phyloP scores from a whole-genome alignment of 2,113 vertebrate genomes.

The Gnathonemus longibarbis region DNA sequence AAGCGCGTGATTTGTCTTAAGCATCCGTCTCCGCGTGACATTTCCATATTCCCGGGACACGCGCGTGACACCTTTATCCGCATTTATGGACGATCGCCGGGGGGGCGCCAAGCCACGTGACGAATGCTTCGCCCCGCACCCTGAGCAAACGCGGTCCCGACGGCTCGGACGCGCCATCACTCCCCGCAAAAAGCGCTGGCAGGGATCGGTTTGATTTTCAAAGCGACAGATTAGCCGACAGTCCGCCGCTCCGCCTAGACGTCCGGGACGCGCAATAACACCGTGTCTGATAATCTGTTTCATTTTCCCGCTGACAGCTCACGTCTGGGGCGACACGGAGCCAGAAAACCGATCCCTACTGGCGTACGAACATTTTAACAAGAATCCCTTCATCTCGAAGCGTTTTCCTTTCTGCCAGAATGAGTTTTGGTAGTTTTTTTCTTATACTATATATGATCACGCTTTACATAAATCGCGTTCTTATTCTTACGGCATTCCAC shows the following conservation, averaged over 20 bases:
- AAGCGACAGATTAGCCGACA: conserved; percentile 23
- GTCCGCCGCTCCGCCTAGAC: background rate
- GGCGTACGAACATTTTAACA: background rate
- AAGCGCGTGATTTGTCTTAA: background rate
- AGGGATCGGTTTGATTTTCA: conserved; percentile 26
- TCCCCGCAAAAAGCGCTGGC: background rate
- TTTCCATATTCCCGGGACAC: background rate
- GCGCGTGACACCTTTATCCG: conserved; percentile 1
- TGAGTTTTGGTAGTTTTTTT: background rate
- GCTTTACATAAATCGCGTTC: background rate
- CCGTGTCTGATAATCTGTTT: conserved; percentile 14
- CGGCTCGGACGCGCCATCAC: background rate
- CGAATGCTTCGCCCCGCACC: background rate
- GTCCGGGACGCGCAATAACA: background rate
- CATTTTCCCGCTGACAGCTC: background rate
- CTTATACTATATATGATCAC: background rate
- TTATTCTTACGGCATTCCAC: background rate
- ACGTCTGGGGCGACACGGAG: background rate
- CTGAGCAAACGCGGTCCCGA: background rate
- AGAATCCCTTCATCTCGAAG: background rate
- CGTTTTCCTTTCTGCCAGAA: background rate
- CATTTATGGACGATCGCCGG: background rate
- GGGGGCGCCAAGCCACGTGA: background rate
- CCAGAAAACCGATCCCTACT: background rate
- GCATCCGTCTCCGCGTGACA: background rate